Percentiles rank a stretch among this genome's conserved stretches.
Evolutionary conservation across 2,113 vertebrate species (phyloP).

Genomic region (Gobio gobio): DNA sequence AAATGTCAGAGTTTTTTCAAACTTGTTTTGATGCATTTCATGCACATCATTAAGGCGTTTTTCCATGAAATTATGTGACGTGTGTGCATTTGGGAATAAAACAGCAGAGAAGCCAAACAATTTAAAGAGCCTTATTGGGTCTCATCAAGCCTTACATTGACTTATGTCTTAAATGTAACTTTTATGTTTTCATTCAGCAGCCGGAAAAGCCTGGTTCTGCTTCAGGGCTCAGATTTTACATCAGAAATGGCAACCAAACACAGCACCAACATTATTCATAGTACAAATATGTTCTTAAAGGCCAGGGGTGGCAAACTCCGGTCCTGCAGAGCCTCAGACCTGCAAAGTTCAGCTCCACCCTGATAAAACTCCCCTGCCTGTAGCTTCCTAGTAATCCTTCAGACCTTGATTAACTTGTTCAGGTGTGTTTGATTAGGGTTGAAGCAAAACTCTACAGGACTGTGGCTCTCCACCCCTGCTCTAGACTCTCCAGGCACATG

Average conservation of each 20-base stretch:
- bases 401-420: no score
- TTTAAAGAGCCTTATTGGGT: background rate
- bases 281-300: background rate
- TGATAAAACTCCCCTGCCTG: no score
- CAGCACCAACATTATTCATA: background rate
- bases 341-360: no score
- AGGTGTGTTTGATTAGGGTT: no score
- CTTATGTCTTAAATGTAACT: background rate
- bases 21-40: background rate
- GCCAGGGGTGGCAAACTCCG: no score
- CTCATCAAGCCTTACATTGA: background rate
- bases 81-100: background rate
- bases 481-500: no score
- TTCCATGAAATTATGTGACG: background rate
- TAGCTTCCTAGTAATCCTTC: no score
- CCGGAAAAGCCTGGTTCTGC: background rate
- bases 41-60: background rate
- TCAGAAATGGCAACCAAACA: background rate
- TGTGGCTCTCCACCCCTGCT: no score
- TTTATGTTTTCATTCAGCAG: background rate
- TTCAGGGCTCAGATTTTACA: background rate
- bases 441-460: no score
- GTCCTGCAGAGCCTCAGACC: no score
- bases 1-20: background rate
- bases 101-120: background rate